Evolutionary conservation across 2,888 invertebrate genomes (phyloP).

Genomic region (Torymus aiolomorphi): DNA sequence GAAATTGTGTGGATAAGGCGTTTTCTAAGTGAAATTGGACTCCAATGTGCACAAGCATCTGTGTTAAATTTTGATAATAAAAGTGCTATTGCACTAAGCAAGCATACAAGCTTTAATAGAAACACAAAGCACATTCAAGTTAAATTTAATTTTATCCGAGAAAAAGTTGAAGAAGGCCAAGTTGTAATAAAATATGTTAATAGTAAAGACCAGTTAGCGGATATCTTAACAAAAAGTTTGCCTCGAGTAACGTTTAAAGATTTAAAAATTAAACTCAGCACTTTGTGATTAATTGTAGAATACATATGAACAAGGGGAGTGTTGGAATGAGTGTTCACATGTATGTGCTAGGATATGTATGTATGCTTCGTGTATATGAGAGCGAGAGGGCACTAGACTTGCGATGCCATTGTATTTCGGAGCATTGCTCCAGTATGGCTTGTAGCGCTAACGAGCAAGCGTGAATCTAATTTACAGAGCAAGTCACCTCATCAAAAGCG

Average conservation of each 20-base stretch:
- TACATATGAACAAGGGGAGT: no score
- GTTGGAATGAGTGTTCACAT: no score
- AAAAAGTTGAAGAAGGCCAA: neutral
- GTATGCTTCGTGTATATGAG: no score
- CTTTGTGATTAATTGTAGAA: neutral
- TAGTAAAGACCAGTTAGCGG: neutral
- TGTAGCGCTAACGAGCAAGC: no score
- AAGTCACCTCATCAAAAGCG: no score
- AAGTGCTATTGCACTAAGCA: neutral
- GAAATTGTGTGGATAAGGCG: neutral
- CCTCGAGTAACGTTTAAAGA: neutral
- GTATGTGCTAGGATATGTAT: no score
- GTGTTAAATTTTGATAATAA: slow-evolving; percentile 4
- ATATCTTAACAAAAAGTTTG: neutral
- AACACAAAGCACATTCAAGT: slow-evolving; percentile 9
- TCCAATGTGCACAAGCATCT: neutral
- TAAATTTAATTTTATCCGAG: neutral
- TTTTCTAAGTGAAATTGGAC: neutral
- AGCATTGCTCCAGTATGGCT: no score
- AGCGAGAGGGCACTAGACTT: no score
- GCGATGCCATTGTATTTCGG: no score
- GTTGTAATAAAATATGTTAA: neutral
- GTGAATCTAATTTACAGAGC: no score
- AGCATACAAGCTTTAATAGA: neutral
- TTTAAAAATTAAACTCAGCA: neutral